Conservation (phyloP, 2,113 vertebrate genomes). For the Xenopus borealis region DNA sequence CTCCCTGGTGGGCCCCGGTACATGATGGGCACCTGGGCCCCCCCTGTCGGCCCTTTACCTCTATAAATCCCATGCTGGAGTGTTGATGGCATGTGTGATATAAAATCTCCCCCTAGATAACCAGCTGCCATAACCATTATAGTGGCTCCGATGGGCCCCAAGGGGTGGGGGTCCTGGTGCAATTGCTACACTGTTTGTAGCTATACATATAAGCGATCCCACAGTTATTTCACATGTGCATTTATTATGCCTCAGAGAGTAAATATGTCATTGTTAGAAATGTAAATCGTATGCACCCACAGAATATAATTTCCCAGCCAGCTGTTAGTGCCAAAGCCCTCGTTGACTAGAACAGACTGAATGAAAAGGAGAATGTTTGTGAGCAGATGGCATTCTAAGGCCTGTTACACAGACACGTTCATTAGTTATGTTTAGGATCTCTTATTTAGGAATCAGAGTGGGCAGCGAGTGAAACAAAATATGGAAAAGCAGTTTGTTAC, state of each 20-base stretch:
- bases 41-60: too few species aligned
- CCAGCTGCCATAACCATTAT: too few species aligned
- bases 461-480: slow-evolving; percentile 27
- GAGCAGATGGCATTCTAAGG: slow-evolving; percentile 24
- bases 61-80: too few species aligned
- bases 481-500: background rate
- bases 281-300: slow-evolving; percentile 17
- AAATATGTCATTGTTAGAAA: slow-evolving; percentile 22
- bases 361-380: slow-evolving; percentile 17
- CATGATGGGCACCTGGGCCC: too few species aligned
- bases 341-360: slow-evolving; percentile 7
- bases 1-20: too few species aligned
- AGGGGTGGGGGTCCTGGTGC: too few species aligned
- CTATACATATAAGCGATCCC: too few species aligned
- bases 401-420: background rate
- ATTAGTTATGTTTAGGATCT: slow-evolving; percentile 32
- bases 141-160: too few species aligned
- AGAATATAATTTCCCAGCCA: slow-evolving; percentile 33
- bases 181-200: too few species aligned
- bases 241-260: slow-evolving; percentile 5
- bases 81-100: too few species aligned
- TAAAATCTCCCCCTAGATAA: too few species aligned
- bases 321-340: slow-evolving; percentile 28
- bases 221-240: too few species aligned
- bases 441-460: slow-evolving; percentile 32